These are phyloP conservation scores for Thaleichthys pacificus DNA, from an alignment of 2,797 vertebrate species.

Conservation along the genomic window DNA sequence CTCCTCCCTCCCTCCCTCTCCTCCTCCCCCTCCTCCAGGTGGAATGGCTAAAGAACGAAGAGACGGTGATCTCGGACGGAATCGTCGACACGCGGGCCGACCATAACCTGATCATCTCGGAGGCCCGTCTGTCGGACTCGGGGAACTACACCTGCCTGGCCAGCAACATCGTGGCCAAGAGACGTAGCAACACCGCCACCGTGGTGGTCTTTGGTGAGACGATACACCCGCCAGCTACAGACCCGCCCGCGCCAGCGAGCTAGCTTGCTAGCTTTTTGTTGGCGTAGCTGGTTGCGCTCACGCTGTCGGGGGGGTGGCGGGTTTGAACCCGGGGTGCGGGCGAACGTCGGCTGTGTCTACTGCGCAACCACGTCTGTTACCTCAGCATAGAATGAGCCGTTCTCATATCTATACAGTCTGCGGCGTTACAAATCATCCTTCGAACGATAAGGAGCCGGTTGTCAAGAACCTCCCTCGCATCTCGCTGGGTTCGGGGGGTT, in stretches of 20 bases:
- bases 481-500: not conserved
- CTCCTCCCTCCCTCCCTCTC: not conserved
- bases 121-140: slow-evolving; percentile 90
- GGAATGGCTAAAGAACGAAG: slow-evolving; percentile 97
- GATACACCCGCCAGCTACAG: not conserved
- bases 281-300: too few relatives aligned
- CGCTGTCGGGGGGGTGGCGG: too few relatives aligned
- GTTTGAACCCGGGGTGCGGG: too few relatives aligned
- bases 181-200: slow-evolving; percentile 88
- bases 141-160: slow-evolving; percentile 97
- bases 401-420: too few relatives aligned
- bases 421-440: too few relatives aligned
- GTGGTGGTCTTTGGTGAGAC: slow-evolving; percentile 91
- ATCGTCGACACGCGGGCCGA: slow-evolving; percentile 83
- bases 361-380: too few relatives aligned
- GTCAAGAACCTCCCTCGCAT: not conserved
- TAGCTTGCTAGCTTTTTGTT: too few relatives aligned
- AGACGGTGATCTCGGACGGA: slow-evolving; percentile 82
- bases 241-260: too few relatives aligned
- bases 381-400: too few relatives aligned
- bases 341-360: too few relatives aligned
- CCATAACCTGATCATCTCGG: slow-evolving; percentile 92
- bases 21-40: slow-evolving; percentile 75
- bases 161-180: slow-evolving; percentile 94
- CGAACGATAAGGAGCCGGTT: not conserved